Evolutionary conservation across 2,888 invertebrate genomes (phyloP).

Genomic region (Parapristionchus giblindavisi): DNA sequence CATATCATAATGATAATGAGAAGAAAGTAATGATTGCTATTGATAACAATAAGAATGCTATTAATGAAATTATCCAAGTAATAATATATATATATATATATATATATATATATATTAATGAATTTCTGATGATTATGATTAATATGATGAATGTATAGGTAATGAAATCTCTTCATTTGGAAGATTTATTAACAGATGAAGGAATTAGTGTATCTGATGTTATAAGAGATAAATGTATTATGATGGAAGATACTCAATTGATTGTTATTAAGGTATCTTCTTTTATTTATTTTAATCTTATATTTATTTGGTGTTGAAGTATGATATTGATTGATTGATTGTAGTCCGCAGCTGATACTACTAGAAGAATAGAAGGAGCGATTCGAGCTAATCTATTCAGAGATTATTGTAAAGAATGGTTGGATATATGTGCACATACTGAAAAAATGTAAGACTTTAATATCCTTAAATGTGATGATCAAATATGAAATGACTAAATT

Average conservation of each 20-base stretch:
- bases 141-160: constrained; percentile 8
- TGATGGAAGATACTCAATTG: not conserved
- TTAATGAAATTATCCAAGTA: constrained; percentile 16
- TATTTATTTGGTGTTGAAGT: too few relatives aligned
- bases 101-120: not conserved
- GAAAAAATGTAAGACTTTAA: constrained; percentile 16
- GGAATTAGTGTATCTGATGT: not conserved
- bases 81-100: not conserved
- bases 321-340: not conserved
- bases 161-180: not conserved
- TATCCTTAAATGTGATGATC: not conserved
- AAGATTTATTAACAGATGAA: constrained; percentile 8
- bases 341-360: constrained; percentile 22
- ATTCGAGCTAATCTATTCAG: not conserved
- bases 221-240: not conserved
- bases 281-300: too few relatives aligned
- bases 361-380: constrained; percentile 29
- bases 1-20: constrained; percentile 27
- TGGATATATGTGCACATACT: constrained; percentile 1
- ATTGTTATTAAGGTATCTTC: constrained; percentile 30
- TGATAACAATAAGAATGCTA: not conserved
- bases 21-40: constrained; percentile 26
- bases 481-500: not conserved
- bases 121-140: not conserved
- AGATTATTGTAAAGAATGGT: constrained; percentile 19